Evolutionary conservation across 1,140 invertebrate genomes (phyloP), one percentile per base, ranked within the genome.

Genomic region (Harpegnathos saltator): DNA sequence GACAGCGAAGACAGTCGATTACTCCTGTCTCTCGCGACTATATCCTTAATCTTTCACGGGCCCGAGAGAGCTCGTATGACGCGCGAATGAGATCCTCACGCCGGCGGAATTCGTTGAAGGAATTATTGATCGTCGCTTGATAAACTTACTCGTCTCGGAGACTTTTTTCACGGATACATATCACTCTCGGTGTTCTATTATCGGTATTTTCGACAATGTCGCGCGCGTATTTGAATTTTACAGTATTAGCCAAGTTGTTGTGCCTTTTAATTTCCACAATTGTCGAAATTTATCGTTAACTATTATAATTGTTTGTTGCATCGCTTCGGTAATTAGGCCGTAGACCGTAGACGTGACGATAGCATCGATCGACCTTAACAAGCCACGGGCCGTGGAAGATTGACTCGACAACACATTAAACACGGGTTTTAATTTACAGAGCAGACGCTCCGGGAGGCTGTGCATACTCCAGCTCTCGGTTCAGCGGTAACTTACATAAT

Each of bases 391-490:
- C 22, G 52, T 69, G n/a, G 59, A 80, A 58, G 48, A 38, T 44
- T 58, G 66, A 58, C 29, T 48, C 11, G 22, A 77, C 54, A 3
- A n/a, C 50, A 58, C 38, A 71, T 22, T 29, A 22, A 24, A 68
- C 17, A 4, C 59, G 0, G 50, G 26, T 50, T 75, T 73, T 69
- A 38, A 33, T 81, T 84, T 78, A 26, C 44, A 82, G 52, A 72
- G 38, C 77, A 33, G 44, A 59, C 7, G 38, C 44, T 0, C 38
- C 75, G 87, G 89, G 89, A 91, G 90, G 69, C 91, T 92, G 91
- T 92, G 68, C 90, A 93, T 92, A 92, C 92, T 92, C 92, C 91
- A 92, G 91, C 91, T 91, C 90, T 89, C 83, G 71, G n/a, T 56
- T 82, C 29, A 58, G 17, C 50, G 19, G 17, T 29, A 62, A 26